Evolutionary conservation across 1,140 invertebrate genomes (phyloP), one percentile per base, ranked within the genome.

Genomic region (Brachionus asplanchnoidis): DNA sequence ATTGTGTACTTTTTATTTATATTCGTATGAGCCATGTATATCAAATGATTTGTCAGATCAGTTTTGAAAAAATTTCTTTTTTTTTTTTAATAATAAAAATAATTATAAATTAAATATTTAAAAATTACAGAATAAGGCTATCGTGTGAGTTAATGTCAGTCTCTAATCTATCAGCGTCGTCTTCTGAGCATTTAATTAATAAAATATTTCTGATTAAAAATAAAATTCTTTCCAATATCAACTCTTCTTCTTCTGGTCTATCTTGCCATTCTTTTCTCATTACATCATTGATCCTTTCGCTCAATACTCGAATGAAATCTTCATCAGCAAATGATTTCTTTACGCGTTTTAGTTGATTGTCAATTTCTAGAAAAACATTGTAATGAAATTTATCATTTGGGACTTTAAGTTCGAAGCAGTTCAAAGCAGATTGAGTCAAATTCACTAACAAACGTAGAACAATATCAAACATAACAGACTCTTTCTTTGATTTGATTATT

Each of bases 321-420:
- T 82, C 79, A 68, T 82, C 53, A 12, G 79, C 79, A 68, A 82
- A 82, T 0, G 53, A 42, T 66, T 82, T 56, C 6, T 82, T 82
- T 8, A 82, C 65, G 23, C 65, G 23, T 46, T 82, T 60, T 26
- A 82, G 36, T 20, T 68, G 79, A 20, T 56, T 60, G 20, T 82
- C 79, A 23, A 82, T 82, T n/a, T 68, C 79, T 9, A 82, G 42
- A 46, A 44, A 82, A 7, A 82, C 32, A 46, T 82, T 82, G 36
- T 65, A 82, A 32, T 82, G 79, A 82, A 82, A 36, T 82, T 82
- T 82, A 68, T 82, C 79, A 23, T 82, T 50, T 44, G 79, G 79
- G 3, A 82, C 32, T 82, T 82, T 82, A 9, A 65, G 53, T 46
- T 82, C 79, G 23, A 82, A 82, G 23, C 79, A 82, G 20, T 82